phyloP scores from a whole-genome alignment of 64 coral and sea anemone genomes.

The Montipora efflorescens region DNA sequence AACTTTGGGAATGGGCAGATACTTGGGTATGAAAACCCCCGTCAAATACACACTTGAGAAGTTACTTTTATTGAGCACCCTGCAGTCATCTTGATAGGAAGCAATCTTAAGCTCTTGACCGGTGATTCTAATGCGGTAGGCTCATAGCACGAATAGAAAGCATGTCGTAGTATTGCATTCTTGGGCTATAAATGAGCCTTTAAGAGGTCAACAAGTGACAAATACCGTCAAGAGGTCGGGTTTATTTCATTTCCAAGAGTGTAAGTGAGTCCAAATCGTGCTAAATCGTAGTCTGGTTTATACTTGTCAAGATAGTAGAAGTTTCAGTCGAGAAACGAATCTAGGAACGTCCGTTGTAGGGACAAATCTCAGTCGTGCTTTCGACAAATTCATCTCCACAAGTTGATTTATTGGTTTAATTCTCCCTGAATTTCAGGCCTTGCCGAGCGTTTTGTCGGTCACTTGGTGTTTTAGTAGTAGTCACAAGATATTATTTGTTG shows the following conservation, averaged over 20 bases:
- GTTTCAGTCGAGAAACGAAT: not conserved
- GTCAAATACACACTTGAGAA: not conserved
- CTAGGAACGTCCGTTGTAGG: not conserved
- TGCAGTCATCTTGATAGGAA: not conserved
- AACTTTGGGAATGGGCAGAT: not conserved
- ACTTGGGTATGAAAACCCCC: not conserved
- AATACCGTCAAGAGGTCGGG: slow-evolving; percentile 19
- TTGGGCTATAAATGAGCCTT: slow-evolving; percentile 6
- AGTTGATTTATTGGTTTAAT: not conserved
- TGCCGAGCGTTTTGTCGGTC: slow-evolving; percentile 6
- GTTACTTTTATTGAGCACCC: not conserved
- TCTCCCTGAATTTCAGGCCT: not conserved
- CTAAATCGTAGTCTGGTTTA: not conserved
- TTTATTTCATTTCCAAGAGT: slow-evolving; percentile 42
- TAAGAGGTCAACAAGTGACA: slow-evolving; percentile 35
- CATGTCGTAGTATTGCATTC: slow-evolving; percentile 4
- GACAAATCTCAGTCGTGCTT: not conserved
- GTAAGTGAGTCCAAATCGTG: slow-evolving; percentile 8
- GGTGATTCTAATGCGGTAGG: not conserved
- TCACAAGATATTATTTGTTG: slow-evolving; percentile 20
- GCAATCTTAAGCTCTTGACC: not conserved
- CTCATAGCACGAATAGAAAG: not conserved
- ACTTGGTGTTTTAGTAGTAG: not conserved
- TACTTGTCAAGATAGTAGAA: not conserved
- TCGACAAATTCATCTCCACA: not conserved